Conservation (phyloP, 64 coral and sea anemone genomes). For the Montipora efflorescens region DNA sequence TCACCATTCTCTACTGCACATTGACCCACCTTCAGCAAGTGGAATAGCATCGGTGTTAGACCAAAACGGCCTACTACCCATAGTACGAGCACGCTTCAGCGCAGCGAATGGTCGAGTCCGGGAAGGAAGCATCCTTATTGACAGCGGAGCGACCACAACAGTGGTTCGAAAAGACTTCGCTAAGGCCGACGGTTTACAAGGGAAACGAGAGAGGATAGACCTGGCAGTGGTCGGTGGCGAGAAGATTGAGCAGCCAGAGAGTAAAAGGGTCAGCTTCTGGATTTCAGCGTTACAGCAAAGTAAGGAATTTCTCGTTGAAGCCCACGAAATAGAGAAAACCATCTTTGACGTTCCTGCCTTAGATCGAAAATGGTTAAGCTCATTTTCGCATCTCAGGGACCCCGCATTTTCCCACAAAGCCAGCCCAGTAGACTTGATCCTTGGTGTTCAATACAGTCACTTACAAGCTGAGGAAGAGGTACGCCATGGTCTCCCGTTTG, state of each 20-base stretch:
- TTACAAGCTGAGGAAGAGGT: neutral
- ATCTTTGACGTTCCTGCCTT: neutral
- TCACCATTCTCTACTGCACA: too few species aligned
- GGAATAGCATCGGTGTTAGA: too few species aligned
- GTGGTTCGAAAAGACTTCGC: too few species aligned
- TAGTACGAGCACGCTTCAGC: too few species aligned
- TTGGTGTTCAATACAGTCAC: constrained; percentile 30
- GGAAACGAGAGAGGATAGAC: neutral
- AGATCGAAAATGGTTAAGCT: neutral
- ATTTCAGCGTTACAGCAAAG: neutral
- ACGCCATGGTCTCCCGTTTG: neutral
- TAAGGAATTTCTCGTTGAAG: neutral
- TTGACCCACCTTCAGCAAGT: too few species aligned
- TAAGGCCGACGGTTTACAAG: constrained; percentile 34
- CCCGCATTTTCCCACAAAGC: neutral
- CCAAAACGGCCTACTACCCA: too few species aligned
- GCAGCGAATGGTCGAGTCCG: too few species aligned
- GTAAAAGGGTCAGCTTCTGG: neutral
- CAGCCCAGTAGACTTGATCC: neutral
- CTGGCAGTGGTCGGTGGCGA: constrained; percentile 17
- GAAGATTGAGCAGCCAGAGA: neutral
- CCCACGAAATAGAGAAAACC: constrained; percentile 13
- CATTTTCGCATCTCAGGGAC: neutral
- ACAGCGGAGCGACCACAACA: too few species aligned
- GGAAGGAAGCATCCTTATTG: too few species aligned